Conservation (phyloP, 2,113 vertebrate species). For the Ctenodactylus gundi region DNA sequence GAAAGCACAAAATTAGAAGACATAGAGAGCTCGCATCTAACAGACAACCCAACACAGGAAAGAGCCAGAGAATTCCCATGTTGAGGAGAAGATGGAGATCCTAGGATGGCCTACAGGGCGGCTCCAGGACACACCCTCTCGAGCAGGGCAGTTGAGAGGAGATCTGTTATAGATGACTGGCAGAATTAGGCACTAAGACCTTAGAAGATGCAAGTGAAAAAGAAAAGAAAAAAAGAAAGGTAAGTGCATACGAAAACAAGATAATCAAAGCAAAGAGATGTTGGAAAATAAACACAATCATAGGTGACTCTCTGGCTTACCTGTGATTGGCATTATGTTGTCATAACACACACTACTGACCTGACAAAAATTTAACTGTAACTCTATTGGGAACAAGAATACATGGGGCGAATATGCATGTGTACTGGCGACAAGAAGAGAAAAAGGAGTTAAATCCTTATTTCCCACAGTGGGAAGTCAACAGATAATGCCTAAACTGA, state of each 20-base stretch:
- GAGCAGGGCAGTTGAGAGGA: neutral
- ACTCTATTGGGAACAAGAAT: too few species aligned
- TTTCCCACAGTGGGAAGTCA: neutral
- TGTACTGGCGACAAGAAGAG: neutral
- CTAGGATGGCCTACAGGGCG: neutral
- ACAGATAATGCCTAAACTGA: neutral
- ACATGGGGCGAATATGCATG: rapidly evolving
- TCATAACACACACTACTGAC: neutral
- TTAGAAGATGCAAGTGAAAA: too few species aligned
- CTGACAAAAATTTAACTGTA: neutral
- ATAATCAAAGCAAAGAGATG: neutral
- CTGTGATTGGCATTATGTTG: neutral
- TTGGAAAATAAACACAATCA: neutral
- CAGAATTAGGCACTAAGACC: neutral
- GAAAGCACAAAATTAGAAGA: neutral
- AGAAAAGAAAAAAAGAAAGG: too few species aligned
- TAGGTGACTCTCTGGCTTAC: neutral
- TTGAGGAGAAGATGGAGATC: neutral
- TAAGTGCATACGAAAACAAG: neutral
- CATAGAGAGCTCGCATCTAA: neutral
- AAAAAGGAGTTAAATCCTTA: neutral
- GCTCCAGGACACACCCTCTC: neutral
- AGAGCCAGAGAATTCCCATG: neutral
- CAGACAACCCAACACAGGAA: neutral
- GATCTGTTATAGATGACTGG: neutral